phyloP scores from a whole-genome alignment of 1,140 invertebrate genomes.

The Ceratoteleas bidentatus region DNA sequence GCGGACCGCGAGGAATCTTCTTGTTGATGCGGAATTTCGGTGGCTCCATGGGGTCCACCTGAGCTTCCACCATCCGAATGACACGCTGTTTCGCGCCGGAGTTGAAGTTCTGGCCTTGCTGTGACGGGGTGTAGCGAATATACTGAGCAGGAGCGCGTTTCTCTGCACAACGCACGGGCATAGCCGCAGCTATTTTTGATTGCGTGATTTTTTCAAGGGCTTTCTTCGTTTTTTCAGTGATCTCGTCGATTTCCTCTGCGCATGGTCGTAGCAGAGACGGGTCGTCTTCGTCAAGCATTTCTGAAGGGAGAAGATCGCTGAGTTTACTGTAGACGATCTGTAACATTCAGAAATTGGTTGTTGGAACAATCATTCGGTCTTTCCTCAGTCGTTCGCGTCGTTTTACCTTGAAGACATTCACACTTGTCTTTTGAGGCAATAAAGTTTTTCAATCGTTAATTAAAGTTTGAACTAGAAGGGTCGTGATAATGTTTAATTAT shows the following conservation, averaged over 20 bases:
- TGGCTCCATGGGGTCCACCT: conserved; percentile 99
- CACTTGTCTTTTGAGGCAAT: no score
- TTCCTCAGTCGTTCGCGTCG: no score
- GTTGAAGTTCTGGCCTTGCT: conserved; percentile 97
- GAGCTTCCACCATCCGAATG: conserved; percentile 97
- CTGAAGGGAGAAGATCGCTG: conserved; percentile 92
- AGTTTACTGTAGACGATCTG: no score
- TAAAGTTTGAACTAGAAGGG: no score
- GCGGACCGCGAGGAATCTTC: conserved; percentile 98
- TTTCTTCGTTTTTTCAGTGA: conserved; percentile 91
- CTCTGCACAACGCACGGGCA: conserved; percentile 95
- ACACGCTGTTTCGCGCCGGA: conserved; percentile 98
- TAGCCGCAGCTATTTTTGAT: conserved; percentile 94
- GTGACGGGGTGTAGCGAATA: conserved; percentile 98
- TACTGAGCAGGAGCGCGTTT: conserved; percentile 96
- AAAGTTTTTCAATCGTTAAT: no score
- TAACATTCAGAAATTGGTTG: no score
- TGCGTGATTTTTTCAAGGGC: conserved; percentile 94
- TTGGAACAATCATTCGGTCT: no score
- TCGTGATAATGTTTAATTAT: no score
- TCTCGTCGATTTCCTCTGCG: conserved; percentile 92
- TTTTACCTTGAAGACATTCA: no score
- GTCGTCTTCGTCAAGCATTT: conserved; percentile 95
- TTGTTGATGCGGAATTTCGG: conserved; percentile 97
- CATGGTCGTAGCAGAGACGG: conserved; percentile 92